Conservation (phyloP, 2,888 invertebrate species). For the Callosobruchus maculatus region DNA sequence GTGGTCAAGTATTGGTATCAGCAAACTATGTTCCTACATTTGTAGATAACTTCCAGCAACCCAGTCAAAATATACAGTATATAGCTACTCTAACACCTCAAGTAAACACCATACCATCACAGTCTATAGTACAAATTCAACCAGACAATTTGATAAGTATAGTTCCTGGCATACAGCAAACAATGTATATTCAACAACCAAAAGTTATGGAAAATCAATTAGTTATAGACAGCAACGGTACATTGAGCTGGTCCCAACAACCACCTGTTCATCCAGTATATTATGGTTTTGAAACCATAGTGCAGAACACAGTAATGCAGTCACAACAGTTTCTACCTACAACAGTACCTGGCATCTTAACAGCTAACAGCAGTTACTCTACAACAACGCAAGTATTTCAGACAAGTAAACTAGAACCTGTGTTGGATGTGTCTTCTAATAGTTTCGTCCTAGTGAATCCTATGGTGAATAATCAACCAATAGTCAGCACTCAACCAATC, state of each 20-base stretch:
- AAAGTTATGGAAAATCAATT: constrained; percentile 42
- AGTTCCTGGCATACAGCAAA: constrained; percentile 42
- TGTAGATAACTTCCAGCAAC: constrained; percentile 67
- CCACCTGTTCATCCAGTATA: constrained; percentile 60
- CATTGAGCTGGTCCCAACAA: constrained; percentile 44
- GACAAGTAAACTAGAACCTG: constrained; percentile 80
- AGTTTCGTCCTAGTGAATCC: constrained; percentile 64
- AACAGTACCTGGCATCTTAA: constrained; percentile 74
- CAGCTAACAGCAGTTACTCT: constrained; percentile 78
- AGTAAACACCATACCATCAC: constrained; percentile 36
- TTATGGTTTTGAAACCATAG: constrained; percentile 80
- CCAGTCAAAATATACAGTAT: constrained; percentile 72
- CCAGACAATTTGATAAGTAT: constrained; percentile 46
- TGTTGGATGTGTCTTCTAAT: constrained; percentile 69
- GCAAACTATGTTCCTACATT: constrained; percentile 59
- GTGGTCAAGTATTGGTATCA: constrained; percentile 52
- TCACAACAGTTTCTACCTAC: constrained; percentile 82
- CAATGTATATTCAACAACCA: constrained; percentile 45
- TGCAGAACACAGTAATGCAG: constrained; percentile 87
- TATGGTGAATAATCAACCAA: constrained; percentile 19
- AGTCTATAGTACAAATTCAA: constrained; percentile 51
- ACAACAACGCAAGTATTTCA: constrained; percentile 83
- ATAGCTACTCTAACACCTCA: constrained; percentile 68
- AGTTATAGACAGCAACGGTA: constrained; percentile 45
- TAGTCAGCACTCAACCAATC: constrained; percentile 17